phyloP scores from a whole-genome alignment of 1,140 invertebrate species.

The Drosophila rhopaloa region DNA sequence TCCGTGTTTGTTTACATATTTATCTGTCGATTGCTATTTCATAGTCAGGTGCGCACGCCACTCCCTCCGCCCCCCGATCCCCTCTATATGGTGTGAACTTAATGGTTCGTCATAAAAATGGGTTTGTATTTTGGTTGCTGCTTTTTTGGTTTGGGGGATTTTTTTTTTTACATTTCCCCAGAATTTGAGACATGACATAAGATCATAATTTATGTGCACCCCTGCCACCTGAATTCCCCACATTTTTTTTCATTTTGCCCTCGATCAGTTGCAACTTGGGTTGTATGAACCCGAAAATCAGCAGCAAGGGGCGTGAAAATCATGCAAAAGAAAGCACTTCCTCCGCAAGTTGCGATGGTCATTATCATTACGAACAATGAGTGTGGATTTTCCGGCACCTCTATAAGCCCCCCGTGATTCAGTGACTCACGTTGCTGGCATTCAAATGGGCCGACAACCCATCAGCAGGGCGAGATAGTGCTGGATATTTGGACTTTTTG shows the following conservation, averaged over 20 bases:
- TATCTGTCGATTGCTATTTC: slow-evolving; percentile 58
- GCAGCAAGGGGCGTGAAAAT: slow-evolving; percentile 13
- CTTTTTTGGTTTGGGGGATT: slow-evolving; percentile 14
- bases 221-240: neutral
- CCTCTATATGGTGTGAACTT: slow-evolving; percentile 54
- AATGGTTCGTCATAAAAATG: slow-evolving; percentile 73
- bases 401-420: slow-evolving; percentile 31
- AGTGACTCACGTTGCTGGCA: slow-evolving; percentile 71
- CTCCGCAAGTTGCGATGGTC: slow-evolving; percentile 15
- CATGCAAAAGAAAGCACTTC: slow-evolving; percentile 29
- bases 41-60: slow-evolving; percentile 74
- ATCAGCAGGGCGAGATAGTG: slow-evolving; percentile 20
- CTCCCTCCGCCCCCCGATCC: slow-evolving; percentile 10
- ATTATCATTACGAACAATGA: slow-evolving; percentile 46
- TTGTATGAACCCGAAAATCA: slow-evolving; percentile 5
- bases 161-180: slow-evolving; percentile 54
- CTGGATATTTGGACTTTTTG: slow-evolving; percentile 20
- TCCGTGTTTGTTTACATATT: slow-evolving; percentile 66
- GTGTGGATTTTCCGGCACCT: slow-evolving; percentile 49
- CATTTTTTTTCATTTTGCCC: slow-evolving; percentile 1
- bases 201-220: slow-evolving; percentile 62
- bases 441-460: slow-evolving; percentile 63
- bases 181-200: slow-evolving; percentile 72
- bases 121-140: slow-evolving; percentile 30
- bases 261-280: slow-evolving; percentile 18